Percentiles rank a stretch among this genome's conserved stretches.
These are phyloP conservation scores for Agrochola litura DNA, from an alignment of 2,888 invertebrate species.

Conservation along the genomic window DNA sequence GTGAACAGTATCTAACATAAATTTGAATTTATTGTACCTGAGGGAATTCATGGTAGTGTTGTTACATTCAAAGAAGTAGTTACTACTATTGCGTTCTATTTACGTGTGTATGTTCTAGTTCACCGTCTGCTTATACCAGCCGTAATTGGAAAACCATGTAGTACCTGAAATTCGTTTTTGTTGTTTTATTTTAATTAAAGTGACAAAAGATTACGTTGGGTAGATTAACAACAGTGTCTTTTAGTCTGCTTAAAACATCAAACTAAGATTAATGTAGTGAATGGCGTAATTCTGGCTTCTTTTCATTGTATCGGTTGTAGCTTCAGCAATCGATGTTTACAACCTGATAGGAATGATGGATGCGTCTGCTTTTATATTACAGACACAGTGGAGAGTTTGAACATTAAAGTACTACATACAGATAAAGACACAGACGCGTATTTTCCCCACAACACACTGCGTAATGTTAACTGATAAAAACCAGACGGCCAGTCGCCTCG, in stretches of 20 bases:
- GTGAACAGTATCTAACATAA: background rate
- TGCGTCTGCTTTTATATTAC: background rate
- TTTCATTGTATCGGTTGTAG: background rate
- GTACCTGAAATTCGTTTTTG: background rate
- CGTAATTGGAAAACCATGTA: background rate
- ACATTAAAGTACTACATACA: constrained; percentile 24
- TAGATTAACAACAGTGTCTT: background rate
- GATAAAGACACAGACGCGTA: constrained; percentile 24
- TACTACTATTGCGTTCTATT: constrained; percentile 16
- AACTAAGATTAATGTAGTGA: background rate
- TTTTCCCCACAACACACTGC: constrained; percentile 18
- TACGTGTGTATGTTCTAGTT: background rate
- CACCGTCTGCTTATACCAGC: too few species aligned
- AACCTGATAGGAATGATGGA: background rate
- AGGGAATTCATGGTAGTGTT: background rate
- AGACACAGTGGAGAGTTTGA: constrained; percentile 15
- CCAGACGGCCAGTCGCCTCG: constrained; percentile 52
- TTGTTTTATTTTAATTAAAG: background rate
- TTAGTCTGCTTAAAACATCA: background rate
- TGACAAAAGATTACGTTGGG: too few species aligned
- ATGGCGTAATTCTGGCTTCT: background rate
- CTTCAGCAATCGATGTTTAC: background rate
- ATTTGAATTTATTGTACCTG: background rate
- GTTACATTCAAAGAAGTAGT: constrained; percentile 23
- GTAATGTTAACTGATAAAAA: constrained; percentile 47